phyloP scores from a whole-genome alignment of 2,797 vertebrate species.

The Buphagus erythrorhynchus region DNA sequence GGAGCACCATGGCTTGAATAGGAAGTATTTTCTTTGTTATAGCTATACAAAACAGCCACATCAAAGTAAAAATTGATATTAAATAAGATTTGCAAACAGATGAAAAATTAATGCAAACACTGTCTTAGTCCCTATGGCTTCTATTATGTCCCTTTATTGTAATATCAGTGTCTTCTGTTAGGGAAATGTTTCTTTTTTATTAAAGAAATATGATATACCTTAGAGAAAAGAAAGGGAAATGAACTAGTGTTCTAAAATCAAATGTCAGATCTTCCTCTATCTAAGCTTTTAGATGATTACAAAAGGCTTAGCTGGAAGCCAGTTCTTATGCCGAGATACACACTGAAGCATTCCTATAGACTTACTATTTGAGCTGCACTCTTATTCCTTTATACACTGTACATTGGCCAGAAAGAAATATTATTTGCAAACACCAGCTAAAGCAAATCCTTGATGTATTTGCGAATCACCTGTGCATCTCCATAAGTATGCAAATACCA shows the following conservation, averaged over 20 bases:
- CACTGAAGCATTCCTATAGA: background rate
- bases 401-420: background rate
- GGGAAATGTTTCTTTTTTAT: background rate
- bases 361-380: background rate
- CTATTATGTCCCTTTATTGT: background rate
- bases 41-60: background rate
- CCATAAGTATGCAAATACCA: background rate
- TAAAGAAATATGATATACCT: background rate
- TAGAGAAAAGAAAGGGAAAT: background rate
- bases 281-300: background rate
- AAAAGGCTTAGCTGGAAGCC: background rate
- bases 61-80: background rate
- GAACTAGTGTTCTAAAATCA: background rate
- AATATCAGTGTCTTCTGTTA: background rate
- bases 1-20: background rate
- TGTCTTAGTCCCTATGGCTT: background rate
- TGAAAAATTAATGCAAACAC: background rate
- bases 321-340: background rate
- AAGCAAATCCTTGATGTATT: background rate
- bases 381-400: background rate
- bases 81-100: background rate
- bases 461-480: background rate
- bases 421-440: background rate
- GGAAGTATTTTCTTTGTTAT: background rate
- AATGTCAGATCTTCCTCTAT: background rate